Evolutionary conservation across 2,888 invertebrate genomes (phyloP).

Genomic region (Petrophora chlorosata): DNA sequence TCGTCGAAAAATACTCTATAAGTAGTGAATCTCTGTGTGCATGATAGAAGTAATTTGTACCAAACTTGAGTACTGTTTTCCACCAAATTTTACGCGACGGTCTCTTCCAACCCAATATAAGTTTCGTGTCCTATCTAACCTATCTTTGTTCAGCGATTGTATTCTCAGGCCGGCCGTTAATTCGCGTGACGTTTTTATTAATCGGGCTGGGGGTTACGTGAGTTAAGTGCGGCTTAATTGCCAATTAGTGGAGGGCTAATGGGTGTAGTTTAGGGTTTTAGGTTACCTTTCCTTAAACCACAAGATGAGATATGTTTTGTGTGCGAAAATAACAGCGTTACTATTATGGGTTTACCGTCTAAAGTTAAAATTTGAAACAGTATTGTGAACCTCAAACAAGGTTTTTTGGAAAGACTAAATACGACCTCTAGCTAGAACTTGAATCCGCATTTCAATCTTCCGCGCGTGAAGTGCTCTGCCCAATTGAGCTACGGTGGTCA

Average conservation of each 20-base stretch:
- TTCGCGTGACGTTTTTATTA: slow-evolving; percentile 30
- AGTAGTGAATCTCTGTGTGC: neutral
- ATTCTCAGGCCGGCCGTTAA: slow-evolving; percentile 26
- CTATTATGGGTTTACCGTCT: too few relatives aligned
- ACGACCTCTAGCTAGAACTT: too few relatives aligned
- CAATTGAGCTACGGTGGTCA: too few relatives aligned
- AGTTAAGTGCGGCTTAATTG: slow-evolving; percentile 26
- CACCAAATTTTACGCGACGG: slow-evolving; percentile 49
- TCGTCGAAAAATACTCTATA: too few relatives aligned
- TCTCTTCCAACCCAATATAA: slow-evolving; percentile 54
- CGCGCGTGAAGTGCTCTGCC: too few relatives aligned
- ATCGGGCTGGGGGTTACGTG: slow-evolving; percentile 23
- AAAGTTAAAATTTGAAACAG: too few relatives aligned
- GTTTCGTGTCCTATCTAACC: slow-evolving; percentile 52
- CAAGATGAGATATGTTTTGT: too few relatives aligned
- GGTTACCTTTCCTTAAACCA: slow-evolving; percentile 14
- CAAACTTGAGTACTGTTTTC: slow-evolving; percentile 2
- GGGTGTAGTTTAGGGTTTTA: slow-evolving; percentile 13
- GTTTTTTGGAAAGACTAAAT: too few relatives aligned
- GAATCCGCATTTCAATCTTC: too few relatives aligned
- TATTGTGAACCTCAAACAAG: too few relatives aligned
- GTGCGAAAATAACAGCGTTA: too few relatives aligned
- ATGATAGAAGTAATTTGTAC: neutral
- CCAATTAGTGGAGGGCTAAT: slow-evolving; percentile 22
- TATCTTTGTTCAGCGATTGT: slow-evolving; percentile 29